Conservation (phyloP, 1,140 invertebrate genomes). For the Pseudomyrmex pallidus region DNA sequence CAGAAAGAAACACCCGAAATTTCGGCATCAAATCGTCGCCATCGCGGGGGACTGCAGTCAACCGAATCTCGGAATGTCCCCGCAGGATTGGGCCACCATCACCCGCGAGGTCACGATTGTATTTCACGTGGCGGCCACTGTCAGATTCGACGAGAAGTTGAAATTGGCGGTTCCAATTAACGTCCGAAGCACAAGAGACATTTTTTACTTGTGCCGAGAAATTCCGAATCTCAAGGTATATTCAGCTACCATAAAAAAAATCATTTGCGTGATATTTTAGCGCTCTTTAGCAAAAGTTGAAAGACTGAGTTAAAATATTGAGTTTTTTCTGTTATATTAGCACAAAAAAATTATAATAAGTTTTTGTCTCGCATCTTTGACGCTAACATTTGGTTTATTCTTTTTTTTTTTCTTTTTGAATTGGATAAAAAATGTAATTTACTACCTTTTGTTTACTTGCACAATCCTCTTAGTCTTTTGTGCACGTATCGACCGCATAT, state of each 20-base stretch:
- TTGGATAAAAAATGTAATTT: too few relatives aligned
- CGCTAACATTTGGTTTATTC: too few relatives aligned
- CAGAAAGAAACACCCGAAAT: constrained; percentile 86
- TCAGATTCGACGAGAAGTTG: constrained; percentile 90
- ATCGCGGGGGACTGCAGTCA: constrained; percentile 87
- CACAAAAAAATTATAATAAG: too few relatives aligned
- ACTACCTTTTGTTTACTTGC: too few relatives aligned
- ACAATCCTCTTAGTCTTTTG: constrained; percentile 83
- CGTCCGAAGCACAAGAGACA: constrained; percentile 88
- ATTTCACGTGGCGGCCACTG: constrained; percentile 90
- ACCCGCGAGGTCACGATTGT: constrained; percentile 88
- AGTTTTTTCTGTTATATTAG: too few relatives aligned
- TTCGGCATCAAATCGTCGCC: constrained; percentile 87
- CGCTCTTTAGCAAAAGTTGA: too few relatives aligned
- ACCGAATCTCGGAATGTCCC: constrained; percentile 84
- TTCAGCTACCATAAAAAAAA: neutral
- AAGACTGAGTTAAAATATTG: too few relatives aligned
- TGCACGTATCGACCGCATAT: constrained; percentile 89
- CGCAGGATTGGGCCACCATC: constrained; percentile 81
- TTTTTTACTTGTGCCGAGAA: constrained; percentile 88
- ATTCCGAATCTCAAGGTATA: constrained; percentile 88
- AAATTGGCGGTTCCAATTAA: constrained; percentile 89
- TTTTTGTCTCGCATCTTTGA: too few relatives aligned
- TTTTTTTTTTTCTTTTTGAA: too few relatives aligned
- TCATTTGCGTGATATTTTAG: too few relatives aligned